Base-by-base conservation (phyloP, 2,888 invertebrate genomes). In the Dolichomitus sp. region DNA sequence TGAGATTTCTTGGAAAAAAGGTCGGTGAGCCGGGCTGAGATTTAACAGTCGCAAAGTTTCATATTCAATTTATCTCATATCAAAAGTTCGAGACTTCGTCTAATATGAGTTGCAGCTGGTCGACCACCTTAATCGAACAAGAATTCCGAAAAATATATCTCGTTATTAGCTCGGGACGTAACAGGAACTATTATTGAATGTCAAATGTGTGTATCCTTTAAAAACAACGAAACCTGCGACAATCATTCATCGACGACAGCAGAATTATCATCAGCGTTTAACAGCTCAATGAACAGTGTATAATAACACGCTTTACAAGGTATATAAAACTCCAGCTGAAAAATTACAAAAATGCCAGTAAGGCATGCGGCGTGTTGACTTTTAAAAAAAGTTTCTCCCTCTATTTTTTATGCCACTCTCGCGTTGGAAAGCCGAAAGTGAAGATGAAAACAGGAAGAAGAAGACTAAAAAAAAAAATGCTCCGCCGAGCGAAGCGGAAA, bases 291-390 rank as follows among this genome's bases (percentile, higher is more conserved):
- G 69, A 40, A 37, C 33, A n/a, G 69, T 30, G 17, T 54, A 54
- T 72, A 57, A 27, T 23, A 66, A 66, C 65, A 65, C 30, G 37
- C 27, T 63, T 70, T 57, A 37, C 30, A 50, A 57, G 57, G 42
- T n/a, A 23, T 50, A 30, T 19, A 52, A 23, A 37, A 65, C 63
- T 27, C 23, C 33, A 59, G 42, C 5, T 76, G 66, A 72, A 72
- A 81, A 81, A 76, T 81, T 57, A 66, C 65, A 66, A 50, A 76
- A 76, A 76, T 68, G 70, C 50, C 66, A 30, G 50, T 30, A 19
- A 75, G 57, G 48, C 54, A 54, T 23, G 66, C 30, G 37, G 30
- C 54, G 42, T 61, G 73, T 73, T 30, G 19, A 74, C 74, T 52
- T 14, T 42, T 9, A 72, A n/a, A 54, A 57, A 50, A 50, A 33